These are phyloP conservation scores for Whitmania pigra DNA, from an alignment of 1,140 invertebrate species.

Conservation along the genomic window DNA sequence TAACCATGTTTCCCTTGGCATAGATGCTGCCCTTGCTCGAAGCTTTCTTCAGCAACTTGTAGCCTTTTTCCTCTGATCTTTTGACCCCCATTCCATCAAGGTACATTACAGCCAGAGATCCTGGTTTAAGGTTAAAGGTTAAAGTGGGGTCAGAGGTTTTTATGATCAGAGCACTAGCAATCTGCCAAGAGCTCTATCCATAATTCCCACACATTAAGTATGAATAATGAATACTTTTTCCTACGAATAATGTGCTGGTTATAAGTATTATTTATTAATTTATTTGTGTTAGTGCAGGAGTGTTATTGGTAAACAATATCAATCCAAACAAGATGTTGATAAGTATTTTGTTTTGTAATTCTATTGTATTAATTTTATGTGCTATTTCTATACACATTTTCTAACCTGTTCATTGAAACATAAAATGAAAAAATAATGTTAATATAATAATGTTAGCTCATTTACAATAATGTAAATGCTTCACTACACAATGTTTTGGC, in stretches of 20 bases:
- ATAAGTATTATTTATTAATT: no score
- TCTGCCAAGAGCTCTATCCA: no score
- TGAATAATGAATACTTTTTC: no score
- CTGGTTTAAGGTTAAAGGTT: slow-evolving; percentile 27
- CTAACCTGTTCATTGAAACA: neutral
- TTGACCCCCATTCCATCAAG: slow-evolving; percentile 38
- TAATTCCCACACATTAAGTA: no score
- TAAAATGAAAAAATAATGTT: neutral
- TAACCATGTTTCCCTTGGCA: slow-evolving; percentile 40
- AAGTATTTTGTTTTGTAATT: no score
- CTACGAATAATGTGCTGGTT: no score
- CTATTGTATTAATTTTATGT: no score
- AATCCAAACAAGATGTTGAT: no score
- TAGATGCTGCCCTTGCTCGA: slow-evolving; percentile 42
- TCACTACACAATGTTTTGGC: neutral
- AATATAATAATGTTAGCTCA: neutral
- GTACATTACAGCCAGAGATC: slow-evolving; percentile 42
- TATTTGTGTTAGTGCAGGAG: no score
- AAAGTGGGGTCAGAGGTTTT: neutral
- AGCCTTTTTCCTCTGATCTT: slow-evolving; percentile 31
- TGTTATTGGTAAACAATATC: no score
- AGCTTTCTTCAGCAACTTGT: slow-evolving; percentile 38
- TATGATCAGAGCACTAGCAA: no score
- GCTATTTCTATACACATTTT: no score
- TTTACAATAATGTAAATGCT: neutral